phyloP scores from a whole-genome alignment of 2,797 vertebrate species.

The Acanthurus leucopareius region DNA sequence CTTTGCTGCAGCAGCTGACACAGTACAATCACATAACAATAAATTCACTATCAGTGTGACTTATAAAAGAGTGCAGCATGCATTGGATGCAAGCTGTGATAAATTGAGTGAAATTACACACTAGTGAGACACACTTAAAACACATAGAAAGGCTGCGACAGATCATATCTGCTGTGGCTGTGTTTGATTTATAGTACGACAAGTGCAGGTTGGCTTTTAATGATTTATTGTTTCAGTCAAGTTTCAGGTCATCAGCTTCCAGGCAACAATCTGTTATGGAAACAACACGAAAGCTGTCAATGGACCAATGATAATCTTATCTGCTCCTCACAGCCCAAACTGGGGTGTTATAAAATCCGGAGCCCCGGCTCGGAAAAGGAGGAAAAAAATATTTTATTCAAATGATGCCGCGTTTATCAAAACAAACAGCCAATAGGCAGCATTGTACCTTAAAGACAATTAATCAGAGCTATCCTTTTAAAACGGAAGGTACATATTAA shows the following conservation, averaged over 20 bases:
- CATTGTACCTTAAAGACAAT: conserved; percentile 84
- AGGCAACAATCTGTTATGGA: conserved; percentile 83
- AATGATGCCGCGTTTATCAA: conserved; percentile 78
- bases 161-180: conserved; percentile 64
- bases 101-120: conserved; percentile 73
- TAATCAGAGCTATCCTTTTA: conserved; percentile 85
- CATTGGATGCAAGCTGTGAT: conserved; percentile 66
- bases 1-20: background rate
- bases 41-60: conserved; percentile 21
- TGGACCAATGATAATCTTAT: conserved; percentile 82
- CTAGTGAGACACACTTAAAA: conserved; percentile 72
- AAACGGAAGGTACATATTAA: conserved; percentile 81
- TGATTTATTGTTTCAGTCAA: conserved; percentile 85
- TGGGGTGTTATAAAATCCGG: conserved; percentile 55
- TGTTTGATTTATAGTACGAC: conserved; percentile 84
- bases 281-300: conserved; percentile 82
- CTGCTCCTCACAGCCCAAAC: conserved; percentile 75
- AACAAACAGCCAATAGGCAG: conserved; percentile 82
- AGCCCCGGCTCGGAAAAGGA: conserved; percentile 65
- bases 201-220: conserved; percentile 80
- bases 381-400: conserved; percentile 79
- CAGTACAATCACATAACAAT: conserved; percentile 3
- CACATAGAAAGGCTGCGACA: conserved; percentile 55
- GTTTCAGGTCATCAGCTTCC: conserved; percentile 85
- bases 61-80: conserved; percentile 36